Evolutionary conservation across 2,888 invertebrate genomes (phyloP).

Genomic region (Hypolimnas misippus): DNA sequence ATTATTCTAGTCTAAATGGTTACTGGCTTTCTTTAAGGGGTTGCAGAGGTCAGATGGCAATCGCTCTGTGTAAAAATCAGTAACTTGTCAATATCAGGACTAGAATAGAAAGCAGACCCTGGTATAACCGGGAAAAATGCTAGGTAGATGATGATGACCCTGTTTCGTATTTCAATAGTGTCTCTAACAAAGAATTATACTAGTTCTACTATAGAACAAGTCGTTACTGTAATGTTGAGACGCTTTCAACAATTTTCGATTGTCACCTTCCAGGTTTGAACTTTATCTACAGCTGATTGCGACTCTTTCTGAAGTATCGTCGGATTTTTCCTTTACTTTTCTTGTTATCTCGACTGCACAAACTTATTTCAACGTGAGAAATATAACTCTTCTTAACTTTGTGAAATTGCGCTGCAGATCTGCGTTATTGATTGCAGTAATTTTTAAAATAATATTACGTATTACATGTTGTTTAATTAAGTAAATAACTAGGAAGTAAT

Average conservation of each 20-base stretch:
- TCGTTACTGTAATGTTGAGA: slow-evolving; percentile 8
- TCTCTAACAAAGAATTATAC: neutral
- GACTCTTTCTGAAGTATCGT: slow-evolving; percentile 66
- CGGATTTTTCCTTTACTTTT: slow-evolving; percentile 60
- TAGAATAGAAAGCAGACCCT: no score
- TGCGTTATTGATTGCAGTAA: slow-evolving; percentile 33
- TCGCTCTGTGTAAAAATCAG: no score
- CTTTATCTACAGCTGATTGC: slow-evolving; percentile 77
- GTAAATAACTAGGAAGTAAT: no score
- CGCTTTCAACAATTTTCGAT: slow-evolving; percentile 15
- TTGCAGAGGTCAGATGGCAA: no score
- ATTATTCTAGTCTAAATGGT: no score
- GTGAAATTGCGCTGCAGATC: slow-evolving; percentile 32
- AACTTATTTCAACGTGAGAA: slow-evolving; percentile 48
- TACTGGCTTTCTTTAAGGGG: no score
- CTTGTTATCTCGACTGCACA: slow-evolving; percentile 51
- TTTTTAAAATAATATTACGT: slow-evolving; percentile 4
- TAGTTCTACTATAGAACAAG: neutral
- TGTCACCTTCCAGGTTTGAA: slow-evolving; percentile 59
- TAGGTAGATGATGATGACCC: no score
- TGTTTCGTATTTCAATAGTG: neutral
- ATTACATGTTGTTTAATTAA: neutral
- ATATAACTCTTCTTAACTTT: slow-evolving; percentile 37
- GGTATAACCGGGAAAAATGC: no score
- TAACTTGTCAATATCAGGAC: no score